Evolutionary conservation across 2,797 vertebrate genomes (phyloP).

Genomic region (Phaenicophaeus curvirostris): DNA sequence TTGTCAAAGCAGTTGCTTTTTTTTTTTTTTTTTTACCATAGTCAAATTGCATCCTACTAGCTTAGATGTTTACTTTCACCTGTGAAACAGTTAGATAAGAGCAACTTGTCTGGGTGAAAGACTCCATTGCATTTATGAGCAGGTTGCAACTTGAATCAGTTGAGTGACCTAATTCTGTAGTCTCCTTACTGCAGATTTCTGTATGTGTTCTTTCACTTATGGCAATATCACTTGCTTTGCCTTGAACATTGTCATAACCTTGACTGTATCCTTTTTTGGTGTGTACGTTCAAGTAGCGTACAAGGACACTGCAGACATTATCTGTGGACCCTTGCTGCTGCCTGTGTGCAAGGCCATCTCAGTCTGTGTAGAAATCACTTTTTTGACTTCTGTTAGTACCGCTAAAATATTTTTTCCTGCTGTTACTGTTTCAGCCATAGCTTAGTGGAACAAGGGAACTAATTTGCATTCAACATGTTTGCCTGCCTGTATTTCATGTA

Average conservation of each 20-base stretch:
- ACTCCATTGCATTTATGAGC: not conserved
- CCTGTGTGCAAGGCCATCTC: not conserved
- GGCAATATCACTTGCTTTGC: not conserved
- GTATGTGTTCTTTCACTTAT: not conserved
- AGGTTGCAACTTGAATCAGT: not conserved
- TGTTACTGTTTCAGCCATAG: not conserved
- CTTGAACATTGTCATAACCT: not conserved
- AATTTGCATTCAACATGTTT: not conserved
- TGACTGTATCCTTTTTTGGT: not conserved
- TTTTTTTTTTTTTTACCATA: not conserved
- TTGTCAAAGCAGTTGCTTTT: not conserved
- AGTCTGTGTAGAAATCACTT: not conserved
- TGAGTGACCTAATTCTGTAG: not conserved
- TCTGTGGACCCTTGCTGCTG: not conserved
- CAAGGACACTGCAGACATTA: not conserved
- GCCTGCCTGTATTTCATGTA: not conserved
- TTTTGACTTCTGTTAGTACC: not conserved
- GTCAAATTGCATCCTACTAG: not conserved
- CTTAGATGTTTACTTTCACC: not conserved
- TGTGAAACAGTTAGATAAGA: not conserved
- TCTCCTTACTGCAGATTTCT: not conserved
- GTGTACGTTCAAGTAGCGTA: rapidly evolving
- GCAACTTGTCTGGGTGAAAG: not conserved
- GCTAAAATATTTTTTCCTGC: not conserved
- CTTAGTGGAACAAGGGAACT: not conserved